These are phyloP conservation scores for Bombus vancouverensis DNA, from an alignment of 1,140 invertebrate genomes.

Conservation along the genomic window DNA sequence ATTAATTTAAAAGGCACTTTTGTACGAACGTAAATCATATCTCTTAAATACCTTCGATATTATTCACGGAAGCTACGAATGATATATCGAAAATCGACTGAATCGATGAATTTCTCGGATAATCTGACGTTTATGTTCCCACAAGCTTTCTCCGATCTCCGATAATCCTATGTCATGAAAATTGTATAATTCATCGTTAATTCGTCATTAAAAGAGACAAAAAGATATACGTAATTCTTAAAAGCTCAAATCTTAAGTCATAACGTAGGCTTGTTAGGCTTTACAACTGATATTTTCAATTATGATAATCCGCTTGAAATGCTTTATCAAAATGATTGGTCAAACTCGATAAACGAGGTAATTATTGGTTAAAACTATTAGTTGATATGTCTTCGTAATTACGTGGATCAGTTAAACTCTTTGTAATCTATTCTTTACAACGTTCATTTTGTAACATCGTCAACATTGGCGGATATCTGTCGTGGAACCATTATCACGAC, in stretches of 20 bases:
- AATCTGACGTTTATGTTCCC: background rate
- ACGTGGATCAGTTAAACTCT: background rate
- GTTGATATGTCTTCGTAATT: background rate
- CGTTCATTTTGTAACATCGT: background rate
- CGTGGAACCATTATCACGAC: background rate
- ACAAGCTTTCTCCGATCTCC: background rate
- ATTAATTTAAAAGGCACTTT: background rate
- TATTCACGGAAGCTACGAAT: background rate
- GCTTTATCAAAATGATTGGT: background rate
- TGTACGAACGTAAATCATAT: too few relatives aligned
- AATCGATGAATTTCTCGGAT: background rate
- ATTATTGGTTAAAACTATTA: background rate
- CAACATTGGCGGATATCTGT: too few relatives aligned
- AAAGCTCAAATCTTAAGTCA: background rate
- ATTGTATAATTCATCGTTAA: too few relatives aligned
- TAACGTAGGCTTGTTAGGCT: constrained; percentile 5
- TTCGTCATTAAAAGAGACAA: too few relatives aligned
- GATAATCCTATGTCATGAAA: background rate
- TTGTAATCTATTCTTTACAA: background rate
- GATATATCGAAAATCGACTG: too few relatives aligned
- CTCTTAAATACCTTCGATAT: too few relatives aligned
- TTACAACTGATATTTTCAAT: constrained; percentile 11
- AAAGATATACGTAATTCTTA: background rate
- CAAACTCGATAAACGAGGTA: background rate
- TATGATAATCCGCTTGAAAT: background rate